Conservation (phyloP, 2,797 vertebrate genomes). For the Lycodopsis pacificus region DNA sequence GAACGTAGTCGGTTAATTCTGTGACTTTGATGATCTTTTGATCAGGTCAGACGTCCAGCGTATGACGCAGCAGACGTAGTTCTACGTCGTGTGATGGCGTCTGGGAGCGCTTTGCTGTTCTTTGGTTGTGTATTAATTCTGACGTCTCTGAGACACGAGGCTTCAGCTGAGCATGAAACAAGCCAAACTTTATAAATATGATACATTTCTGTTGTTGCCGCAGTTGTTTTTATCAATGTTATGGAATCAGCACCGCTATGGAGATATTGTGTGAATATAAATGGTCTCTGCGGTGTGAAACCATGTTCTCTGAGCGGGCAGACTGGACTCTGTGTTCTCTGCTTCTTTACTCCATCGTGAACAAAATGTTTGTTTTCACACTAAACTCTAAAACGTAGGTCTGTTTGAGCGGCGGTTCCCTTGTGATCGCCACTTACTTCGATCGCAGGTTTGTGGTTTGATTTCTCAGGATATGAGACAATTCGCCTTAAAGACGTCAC, state of each 20-base stretch:
- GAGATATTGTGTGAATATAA: conserved; percentile 77
- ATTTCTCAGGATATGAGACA: conserved; percentile 2
- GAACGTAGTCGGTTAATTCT: neutral
- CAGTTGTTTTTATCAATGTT: conserved; percentile 73
- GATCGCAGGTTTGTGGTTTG: neutral
- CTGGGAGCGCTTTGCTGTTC: conserved; percentile 43
- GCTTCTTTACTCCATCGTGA: conserved; percentile 18
- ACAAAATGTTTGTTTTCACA: neutral
- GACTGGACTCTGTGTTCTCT: conserved; percentile 48
- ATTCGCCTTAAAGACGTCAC: neutral
- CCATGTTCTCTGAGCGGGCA: conserved; percentile 50
- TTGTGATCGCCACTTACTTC: neutral
- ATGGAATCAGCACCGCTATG: conserved; percentile 72
- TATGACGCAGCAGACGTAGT: neutral
- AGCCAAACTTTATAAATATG: conserved; percentile 80
- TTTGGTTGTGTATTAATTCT: conserved; percentile 67
- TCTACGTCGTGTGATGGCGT: neutral
- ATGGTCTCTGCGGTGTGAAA: conserved; percentile 71
- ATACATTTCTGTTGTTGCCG: conserved; percentile 76
- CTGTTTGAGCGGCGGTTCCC: neutral
- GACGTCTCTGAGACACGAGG: conserved; percentile 16
- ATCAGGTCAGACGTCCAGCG: neutral
- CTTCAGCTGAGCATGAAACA: conserved; percentile 79
- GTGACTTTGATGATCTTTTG: neutral
- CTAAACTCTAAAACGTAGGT: neutral